Evolutionary conservation across 1,140 invertebrate genomes (phyloP), one percentile per base, ranked within the genome.

Genomic region (Carposina sasakii): DNA sequence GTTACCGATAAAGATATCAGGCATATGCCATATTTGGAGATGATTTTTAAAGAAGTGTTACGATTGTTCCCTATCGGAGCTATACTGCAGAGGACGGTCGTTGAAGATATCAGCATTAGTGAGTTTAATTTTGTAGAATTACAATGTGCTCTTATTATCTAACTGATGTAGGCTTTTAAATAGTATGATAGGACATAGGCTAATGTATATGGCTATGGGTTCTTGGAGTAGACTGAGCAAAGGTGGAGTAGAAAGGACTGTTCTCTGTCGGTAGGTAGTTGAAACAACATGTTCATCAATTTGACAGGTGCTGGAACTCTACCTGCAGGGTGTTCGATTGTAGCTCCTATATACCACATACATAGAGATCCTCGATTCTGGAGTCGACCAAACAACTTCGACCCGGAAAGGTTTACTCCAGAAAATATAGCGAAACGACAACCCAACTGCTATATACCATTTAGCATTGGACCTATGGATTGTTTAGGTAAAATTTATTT

Each of bases 401-500:
- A 92, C 69, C 92, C 92, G 0, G 91, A 92, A 31, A 69, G 90
- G 53, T 93, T 93, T 65, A 66, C 82, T 3, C 84, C 87, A 0
- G 90, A 92, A 56, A 88, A 89, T 52, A 48, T 60, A 0, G 57
- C 58, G 4, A 54, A 57, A 21, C 66, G 89, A n/a, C 86, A 78
- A 51, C 85, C 73, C 1, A 85, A 74, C 44, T 63, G 78, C 30
- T 92, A 87, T 48, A 71, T 92, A 19, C 90, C 91, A 0, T 92
- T 93, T 56, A 89, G 89, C 40, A 85, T 88, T 10, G 90, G 90
- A 4, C 74, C 84, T 2, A 79, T 90, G 64, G 90, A 91, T 60
- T 91, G 89, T 52, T 86, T 91, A 49, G 90, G 87, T 81, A 63
- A 51, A 44, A 28, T 6, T 41, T 30, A n/a, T n/a, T n/a, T n/a